Base-by-base conservation (phyloP, 2,888 invertebrate genomes). In the Dryocosmus kuriphilus region DNA sequence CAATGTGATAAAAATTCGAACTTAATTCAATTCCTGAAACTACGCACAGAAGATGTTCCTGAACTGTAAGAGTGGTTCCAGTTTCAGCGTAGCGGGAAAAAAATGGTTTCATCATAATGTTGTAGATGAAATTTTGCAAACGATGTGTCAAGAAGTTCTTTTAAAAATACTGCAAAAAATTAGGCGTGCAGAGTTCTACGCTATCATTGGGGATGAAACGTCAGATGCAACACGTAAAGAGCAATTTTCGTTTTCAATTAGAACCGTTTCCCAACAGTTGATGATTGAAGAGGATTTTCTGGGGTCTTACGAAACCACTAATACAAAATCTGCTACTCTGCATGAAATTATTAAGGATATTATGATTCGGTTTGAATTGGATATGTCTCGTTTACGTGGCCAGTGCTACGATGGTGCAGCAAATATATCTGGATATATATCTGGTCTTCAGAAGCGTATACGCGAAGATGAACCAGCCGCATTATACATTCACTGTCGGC, bases 391-490 rank as follows among this genome's bases (percentile, higher is more conserved):
- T n/a, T n/a, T n/a, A n/a, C n/a, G n/a, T n/a, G n/a, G n/a, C n/a
- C n/a, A n/a, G n/a, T n/a, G n/a, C n/a, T n/a, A n/a, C n/a, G n/a
- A n/a, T n/a, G n/a, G n/a, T n/a, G n/a, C n/a, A n/a, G n/a, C n/a
- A n/a, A n/a, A n/a, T n/a, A n/a, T n/a, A n/a, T n/a, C 77, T 38
- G 81, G 81, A 22, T 76, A 77, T 75, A 76, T 83, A 32, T 77
- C 78, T 57, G 81, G 80, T 32, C 63, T 81, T 46, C 79, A 82
- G 63, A 74, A 77, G 24, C 80, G 65, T 27, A 74, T 80, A 16
- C 62, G 74, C 16, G 51, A 75, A 73, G 73, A 78, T 51, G 78
- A 77, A 57, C 80, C 78, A 24, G 61, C 77, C 16, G 78, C 78
- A 35, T 60, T 80, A 51, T 78, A 51, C 57, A 71, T 78, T 16